Conservation (phyloP, 2,113 vertebrate species). For the Malurus elegans region DNA sequence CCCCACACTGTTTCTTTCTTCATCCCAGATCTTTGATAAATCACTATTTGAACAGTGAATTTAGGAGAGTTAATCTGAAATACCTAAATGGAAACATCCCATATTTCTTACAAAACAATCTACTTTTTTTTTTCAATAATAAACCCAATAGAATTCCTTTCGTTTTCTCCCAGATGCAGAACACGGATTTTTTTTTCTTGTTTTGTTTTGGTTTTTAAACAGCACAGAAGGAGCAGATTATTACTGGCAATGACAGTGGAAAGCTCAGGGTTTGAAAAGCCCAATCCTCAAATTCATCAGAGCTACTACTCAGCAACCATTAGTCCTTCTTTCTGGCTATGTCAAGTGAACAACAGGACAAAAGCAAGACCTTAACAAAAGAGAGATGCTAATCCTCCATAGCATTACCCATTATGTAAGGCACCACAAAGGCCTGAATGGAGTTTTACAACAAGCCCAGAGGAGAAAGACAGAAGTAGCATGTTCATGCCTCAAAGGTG, state of each 20-base stretch:
- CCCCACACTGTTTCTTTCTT: not conserved
- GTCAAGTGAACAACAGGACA: slow-evolving; percentile 19
- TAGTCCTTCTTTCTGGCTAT: not conserved
- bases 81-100: not conserved
- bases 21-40: not conserved
- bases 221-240: not conserved
- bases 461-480: slow-evolving; percentile 14
- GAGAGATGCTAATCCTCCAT: not conserved
- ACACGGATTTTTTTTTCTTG: not conserved
- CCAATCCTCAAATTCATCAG: not conserved
- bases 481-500: not conserved
- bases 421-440: slow-evolving; percentile 7
- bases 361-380: slow-evolving; percentile 30
- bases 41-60: not conserved
- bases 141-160: not conserved
- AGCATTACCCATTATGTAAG: not conserved
- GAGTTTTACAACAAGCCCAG: slow-evolving; percentile 18
- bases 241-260: not conserved
- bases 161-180: not conserved
- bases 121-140: not conserved
- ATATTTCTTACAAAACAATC: not conserved
- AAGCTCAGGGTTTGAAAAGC: not conserved
- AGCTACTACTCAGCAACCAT: not conserved
- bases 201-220: not conserved
- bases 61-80: not conserved